Evolutionary conservation across 2,797 vertebrate species (phyloP).

Genomic region (Hemitrygon akajei): DNA sequence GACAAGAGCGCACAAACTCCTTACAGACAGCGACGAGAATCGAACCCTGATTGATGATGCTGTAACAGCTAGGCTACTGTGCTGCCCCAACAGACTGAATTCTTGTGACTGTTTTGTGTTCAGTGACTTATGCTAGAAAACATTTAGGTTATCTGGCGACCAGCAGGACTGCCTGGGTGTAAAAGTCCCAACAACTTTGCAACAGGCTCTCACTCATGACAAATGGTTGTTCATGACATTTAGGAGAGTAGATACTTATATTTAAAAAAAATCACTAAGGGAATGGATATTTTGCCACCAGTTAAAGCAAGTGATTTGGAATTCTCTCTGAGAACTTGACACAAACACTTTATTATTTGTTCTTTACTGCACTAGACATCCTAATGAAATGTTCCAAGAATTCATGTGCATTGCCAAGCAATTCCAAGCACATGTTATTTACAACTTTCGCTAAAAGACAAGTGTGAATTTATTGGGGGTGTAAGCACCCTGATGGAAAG

Average conservation of each 20-base stretch:
- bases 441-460: constrained; percentile 9
- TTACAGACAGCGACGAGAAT: too few species aligned
- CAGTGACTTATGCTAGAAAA: background rate
- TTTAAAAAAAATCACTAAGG: background rate
- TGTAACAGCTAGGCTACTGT: too few species aligned
- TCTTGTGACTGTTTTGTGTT: background rate
- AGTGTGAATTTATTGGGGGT: background rate
- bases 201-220: background rate
- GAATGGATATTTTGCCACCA: background rate
- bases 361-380: background rate
- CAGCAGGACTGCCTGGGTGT: background rate
- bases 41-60: too few species aligned
- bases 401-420: background rate
- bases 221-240: background rate
- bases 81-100: background rate
- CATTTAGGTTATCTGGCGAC: background rate
- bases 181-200: background rate
- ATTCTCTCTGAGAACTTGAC: constrained; percentile 4
- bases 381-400: background rate
- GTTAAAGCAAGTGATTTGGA: background rate
- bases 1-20: too few species aligned
- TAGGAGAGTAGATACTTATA: too few species aligned
- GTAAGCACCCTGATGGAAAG: background rate
- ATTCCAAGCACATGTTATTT: background rate
- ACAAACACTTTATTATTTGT: background rate